Evolutionary conservation across 2,797 vertebrate species (phyloP).

Genomic region (Neomorphus geoffroyi): DNA sequence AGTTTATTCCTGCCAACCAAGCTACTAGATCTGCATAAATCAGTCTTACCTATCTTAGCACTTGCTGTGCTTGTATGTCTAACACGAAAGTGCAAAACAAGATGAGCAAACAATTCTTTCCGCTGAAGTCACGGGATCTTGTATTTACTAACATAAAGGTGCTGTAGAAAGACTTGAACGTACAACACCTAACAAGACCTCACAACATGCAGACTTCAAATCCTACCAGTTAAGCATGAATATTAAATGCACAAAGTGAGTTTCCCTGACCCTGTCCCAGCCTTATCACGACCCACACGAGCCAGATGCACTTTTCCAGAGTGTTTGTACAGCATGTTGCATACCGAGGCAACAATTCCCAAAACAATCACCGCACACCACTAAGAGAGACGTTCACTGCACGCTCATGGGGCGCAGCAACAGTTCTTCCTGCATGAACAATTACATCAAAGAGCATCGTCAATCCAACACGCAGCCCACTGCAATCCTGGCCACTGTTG

Average conservation of each 20-base stretch:
- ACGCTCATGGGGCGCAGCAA: background rate
- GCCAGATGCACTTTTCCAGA: background rate
- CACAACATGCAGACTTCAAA: background rate
- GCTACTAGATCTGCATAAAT: background rate
- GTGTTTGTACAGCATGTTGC: fast-evolving
- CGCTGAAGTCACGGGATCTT: background rate
- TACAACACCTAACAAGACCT: background rate
- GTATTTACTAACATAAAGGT: background rate
- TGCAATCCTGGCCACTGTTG: background rate
- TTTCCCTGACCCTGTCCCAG: background rate
- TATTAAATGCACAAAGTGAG: background rate
- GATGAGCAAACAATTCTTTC: background rate
- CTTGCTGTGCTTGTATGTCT: background rate
- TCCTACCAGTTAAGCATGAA: background rate
- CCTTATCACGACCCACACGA: background rate
- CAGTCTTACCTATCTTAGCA: background rate
- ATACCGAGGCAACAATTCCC: background rate
- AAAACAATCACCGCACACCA: background rate
- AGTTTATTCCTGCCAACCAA: background rate
- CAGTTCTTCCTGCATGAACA: background rate
- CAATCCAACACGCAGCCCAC: background rate
- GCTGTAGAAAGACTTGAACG: background rate
- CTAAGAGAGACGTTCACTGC: background rate
- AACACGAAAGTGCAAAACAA: background rate
- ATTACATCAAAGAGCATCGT: background rate